phyloP scores from a whole-genome alignment of 2,113 vertebrate genomes.

The Poecilia latipinna region DNA sequence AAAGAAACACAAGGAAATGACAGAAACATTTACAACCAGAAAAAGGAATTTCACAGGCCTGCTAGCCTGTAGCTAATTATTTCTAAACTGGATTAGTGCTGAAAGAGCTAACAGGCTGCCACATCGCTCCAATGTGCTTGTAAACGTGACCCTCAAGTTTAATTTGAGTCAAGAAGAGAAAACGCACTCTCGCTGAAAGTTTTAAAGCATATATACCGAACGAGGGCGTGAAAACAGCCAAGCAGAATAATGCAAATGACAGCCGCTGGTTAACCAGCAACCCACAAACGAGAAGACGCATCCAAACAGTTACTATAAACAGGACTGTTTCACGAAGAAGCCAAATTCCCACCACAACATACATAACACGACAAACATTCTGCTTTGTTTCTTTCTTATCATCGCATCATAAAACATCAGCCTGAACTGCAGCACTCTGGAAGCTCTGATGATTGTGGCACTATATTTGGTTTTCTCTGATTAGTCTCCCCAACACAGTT shows the following conservation, averaged over 20 bases:
- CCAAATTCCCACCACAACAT: conserved; percentile 22
- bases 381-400: conserved; percentile 17
- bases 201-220: conserved; percentile 31
- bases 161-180: conserved; percentile 42
- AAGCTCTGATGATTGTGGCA: conserved; percentile 25
- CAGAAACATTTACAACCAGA: conserved; percentile 61
- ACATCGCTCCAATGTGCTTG: conserved; percentile 66
- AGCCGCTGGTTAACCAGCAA: conserved; percentile 57
- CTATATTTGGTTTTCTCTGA: conserved; percentile 38
- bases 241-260: conserved; percentile 53
- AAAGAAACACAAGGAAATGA: conserved; percentile 23
- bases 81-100: conserved; percentile 71
- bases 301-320: conserved; percentile 24
- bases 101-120: conserved; percentile 58
- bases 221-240: conserved; percentile 41
- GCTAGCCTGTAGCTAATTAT: conserved; percentile 73
- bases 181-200: conserved; percentile 61
- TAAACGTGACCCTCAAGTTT: conserved; percentile 61
- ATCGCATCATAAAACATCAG: conserved; percentile 18
- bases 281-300: conserved; percentile 30
- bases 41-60: conserved; percentile 69
- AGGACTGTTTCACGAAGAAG: conserved; percentile 38
- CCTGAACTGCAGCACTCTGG: conserved; percentile 18
- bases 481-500: conserved; percentile 55
- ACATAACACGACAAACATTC: conserved; percentile 3